Evolutionary conservation across 2,113 vertebrate genomes (phyloP).

Genomic region (Tichodroma muraria): DNA sequence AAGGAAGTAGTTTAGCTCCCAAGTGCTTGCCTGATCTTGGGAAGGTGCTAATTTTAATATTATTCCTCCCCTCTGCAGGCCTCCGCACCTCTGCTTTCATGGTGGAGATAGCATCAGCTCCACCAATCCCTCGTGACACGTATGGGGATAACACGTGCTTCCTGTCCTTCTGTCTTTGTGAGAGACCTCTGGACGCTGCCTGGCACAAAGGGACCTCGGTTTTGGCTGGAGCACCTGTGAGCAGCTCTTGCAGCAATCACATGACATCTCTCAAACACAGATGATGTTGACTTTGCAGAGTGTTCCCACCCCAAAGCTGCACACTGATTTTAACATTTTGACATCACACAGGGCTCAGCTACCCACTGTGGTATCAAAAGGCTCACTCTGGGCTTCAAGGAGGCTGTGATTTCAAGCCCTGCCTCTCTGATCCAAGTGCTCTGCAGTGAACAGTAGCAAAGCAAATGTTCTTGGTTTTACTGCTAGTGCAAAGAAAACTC

Average conservation of each 20-base stretch:
- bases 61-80: not conserved
- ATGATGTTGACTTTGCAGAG: not conserved
- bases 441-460: not conserved
- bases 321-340: not conserved
- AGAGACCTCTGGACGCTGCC: not conserved
- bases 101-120: not conserved
- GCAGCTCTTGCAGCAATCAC: fast-evolving
- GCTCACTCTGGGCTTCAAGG: not conserved
- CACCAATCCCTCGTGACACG: fast-evolving
- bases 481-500: not conserved
- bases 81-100: not conserved
- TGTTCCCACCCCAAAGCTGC: not conserved
- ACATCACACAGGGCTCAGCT: not conserved
- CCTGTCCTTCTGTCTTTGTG: not conserved
- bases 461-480: not conserved
- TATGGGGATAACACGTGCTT: fast-evolving
- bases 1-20: not conserved
- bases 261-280: not conserved
- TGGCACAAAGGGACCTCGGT: not conserved
- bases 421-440: not conserved
- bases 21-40: not conserved
- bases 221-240: not conserved
- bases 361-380: not conserved
- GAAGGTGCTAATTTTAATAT: not conserved
- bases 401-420: not conserved